Conservation (phyloP, 2,888 invertebrate genomes). For the Callinectes sapidus region DNA sequence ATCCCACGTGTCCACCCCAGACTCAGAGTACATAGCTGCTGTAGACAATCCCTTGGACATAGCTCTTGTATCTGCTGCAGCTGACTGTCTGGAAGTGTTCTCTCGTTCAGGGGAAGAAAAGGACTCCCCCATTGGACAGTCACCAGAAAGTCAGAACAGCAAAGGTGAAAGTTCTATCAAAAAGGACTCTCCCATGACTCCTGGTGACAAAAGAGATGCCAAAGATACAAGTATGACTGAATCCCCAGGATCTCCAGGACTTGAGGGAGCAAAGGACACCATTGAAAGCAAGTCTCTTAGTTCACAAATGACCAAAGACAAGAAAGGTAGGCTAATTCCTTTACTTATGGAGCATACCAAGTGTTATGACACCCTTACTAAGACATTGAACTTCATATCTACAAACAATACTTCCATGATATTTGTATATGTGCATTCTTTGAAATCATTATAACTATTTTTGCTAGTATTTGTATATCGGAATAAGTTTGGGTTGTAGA, state of each 20-base stretch:
- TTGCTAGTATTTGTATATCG: too few relatives aligned
- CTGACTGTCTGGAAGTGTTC: slow-evolving; percentile 67
- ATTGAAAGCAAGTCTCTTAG: background rate
- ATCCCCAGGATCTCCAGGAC: background rate
- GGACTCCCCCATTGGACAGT: background rate
- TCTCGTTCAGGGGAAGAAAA: slow-evolving; percentile 38
- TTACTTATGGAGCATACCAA: background rate
- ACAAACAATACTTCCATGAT: too few relatives aligned
- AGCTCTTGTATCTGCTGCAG: slow-evolving; percentile 54
- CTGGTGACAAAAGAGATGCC: background rate
- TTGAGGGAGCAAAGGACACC: background rate
- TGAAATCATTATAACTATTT: too few relatives aligned
- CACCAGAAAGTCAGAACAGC: background rate
- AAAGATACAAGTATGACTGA: background rate
- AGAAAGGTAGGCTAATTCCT: slow-evolving; percentile 3
- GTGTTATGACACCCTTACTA: background rate
- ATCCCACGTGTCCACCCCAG: slow-evolving; percentile 59
- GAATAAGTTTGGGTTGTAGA: too few relatives aligned
- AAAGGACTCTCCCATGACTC: background rate
- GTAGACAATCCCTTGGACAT: slow-evolving; percentile 43
- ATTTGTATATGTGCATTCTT: too few relatives aligned
- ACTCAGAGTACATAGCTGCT: slow-evolving; percentile 65
- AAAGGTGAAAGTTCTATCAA: background rate
- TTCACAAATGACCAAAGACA: slow-evolving; percentile 16
- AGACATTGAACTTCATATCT: too few relatives aligned